Percentiles rank a stretch among this genome's conserved stretches.
These are phyloP conservation scores for Andrena fulva DNA, from an alignment of 2,888 invertebrate genomes.

Conservation along the genomic window DNA sequence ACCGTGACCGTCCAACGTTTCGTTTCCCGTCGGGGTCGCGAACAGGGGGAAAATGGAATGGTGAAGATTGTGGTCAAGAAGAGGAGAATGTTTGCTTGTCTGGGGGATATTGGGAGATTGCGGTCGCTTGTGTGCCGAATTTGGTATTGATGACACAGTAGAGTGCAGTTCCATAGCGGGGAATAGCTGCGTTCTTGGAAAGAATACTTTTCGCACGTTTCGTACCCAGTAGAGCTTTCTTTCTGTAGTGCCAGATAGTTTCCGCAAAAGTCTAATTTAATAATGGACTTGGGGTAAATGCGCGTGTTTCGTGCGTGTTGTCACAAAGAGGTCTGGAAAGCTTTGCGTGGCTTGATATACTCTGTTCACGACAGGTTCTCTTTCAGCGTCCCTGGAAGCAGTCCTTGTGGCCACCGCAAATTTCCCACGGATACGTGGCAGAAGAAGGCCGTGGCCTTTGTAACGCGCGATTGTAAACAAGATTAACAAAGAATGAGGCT, in stretches of 20 bases:
- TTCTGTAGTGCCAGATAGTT: not conserved
- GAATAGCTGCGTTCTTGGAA: not conserved
- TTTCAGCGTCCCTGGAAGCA: not conserved
- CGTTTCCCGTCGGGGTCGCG: not conserved
- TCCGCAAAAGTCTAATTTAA: not conserved
- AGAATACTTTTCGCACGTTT: not conserved
- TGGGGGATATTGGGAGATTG: too few relatives aligned
- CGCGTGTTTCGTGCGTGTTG: not conserved
- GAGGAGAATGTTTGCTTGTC: slow-evolving; percentile 8
- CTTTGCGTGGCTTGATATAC: not conserved
- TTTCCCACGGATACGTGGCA: not conserved
- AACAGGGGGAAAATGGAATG: slow-evolving; percentile 23
- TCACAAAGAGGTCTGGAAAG: not conserved
- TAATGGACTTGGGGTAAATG: too few relatives aligned
- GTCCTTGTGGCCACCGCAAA: not conserved
- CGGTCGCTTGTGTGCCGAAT: not conserved
- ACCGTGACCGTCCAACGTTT: not conserved
- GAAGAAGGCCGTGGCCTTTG: not conserved
- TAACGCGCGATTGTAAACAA: not conserved
- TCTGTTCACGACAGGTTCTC: not conserved
- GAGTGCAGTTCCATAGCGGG: not conserved
- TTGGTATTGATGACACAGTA: not conserved
- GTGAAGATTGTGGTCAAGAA: slow-evolving; percentile 14
- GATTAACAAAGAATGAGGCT: not conserved
- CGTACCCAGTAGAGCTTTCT: not conserved